Base-by-base conservation (phyloP, 1,140 invertebrate genomes). In the Calephelis virginiensis region DNA sequence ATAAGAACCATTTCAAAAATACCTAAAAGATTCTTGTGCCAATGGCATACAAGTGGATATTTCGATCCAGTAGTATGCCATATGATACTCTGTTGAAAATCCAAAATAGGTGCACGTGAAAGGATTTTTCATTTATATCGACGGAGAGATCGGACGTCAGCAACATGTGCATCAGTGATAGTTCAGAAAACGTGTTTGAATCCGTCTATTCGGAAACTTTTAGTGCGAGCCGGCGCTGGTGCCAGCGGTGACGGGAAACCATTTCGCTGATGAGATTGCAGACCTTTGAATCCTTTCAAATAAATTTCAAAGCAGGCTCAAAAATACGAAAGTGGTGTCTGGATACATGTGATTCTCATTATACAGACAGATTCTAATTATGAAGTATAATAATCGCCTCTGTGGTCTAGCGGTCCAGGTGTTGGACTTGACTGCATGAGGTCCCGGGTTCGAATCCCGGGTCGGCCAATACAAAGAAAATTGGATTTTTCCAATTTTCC, bases 91-190 rank as follows among this genome's bases (percentile, higher is more conserved):
- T 38, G 28, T 59, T 59, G 7, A 11, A 59, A 59, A 38, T 12
- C 28, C 37, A 28, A 38, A 59, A 59, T 59, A 59, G 56, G 0
- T n/a, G 37, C 6, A 40, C 37, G 3, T 38, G 56, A 59, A 59
- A 59, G 56, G 56, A 59, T 38, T 59, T 59, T 59, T 59, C 56
- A 59, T 59, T 59, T 59, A 59, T 59, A 8, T 59, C 28, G 7
- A 38, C 56, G 56, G 37, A 8, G 37, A 59, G 28, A 59, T 59
- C 37, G 56, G 56, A 37, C 56, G 28, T 38, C n/a, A 59, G 56
- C 56, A 59, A 59, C 38, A 59, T 56, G 28, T 56, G 53, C 17
- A 56, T 56, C 53, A 28, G 28, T 56, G 53, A 56, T 37, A 56
- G 53, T 56, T 12, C 14, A 56, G 17, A 10, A 11, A 56, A 56